Conservation (phyloP, 2,888 invertebrate species). For the Herminia tarsipennalis region DNA sequence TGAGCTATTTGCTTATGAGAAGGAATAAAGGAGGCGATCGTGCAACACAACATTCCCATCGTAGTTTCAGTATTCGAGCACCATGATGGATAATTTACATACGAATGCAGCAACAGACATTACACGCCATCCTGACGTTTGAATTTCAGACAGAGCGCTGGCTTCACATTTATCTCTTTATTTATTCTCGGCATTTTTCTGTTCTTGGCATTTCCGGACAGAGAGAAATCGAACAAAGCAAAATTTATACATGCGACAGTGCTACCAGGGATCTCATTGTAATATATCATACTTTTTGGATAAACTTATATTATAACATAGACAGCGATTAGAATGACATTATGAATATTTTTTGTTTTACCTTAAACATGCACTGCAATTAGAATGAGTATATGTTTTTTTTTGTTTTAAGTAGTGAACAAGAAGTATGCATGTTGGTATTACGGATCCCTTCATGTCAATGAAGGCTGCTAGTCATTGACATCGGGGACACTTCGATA, state of each 20-base stretch:
- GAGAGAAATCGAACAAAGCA: conserved; percentile 32
- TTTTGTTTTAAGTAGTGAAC: too few species aligned
- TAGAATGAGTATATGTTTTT: too few species aligned
- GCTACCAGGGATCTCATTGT: conserved; percentile 14
- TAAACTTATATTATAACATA: too few species aligned
- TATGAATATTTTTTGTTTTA: too few species aligned
- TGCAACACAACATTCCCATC: conserved; percentile 13
- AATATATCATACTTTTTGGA: too few species aligned
- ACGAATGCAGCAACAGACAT: conserved; percentile 28
- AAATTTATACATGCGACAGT: conserved; percentile 25
- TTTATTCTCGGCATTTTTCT: conserved; percentile 29
- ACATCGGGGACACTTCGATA: too few species aligned
- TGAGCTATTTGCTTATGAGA: too few species aligned
- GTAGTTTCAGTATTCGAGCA: conserved; percentile 15
- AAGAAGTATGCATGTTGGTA: too few species aligned
- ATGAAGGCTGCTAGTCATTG: too few species aligned
- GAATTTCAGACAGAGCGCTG: conserved; percentile 25
- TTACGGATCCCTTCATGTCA: too few species aligned
- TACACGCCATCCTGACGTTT: conserved; percentile 19
- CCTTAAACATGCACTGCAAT: too few species aligned
- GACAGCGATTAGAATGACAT: too few species aligned
- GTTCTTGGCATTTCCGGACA: conserved; percentile 31
- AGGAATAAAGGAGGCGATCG: conserved; percentile 14
- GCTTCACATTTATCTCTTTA: conserved; percentile 24
- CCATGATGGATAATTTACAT: conserved; percentile 30